Percentiles rank a stretch among this genome's conserved stretches.
phyloP scores from a whole-genome alignment of 2,113 vertebrate species.

The Ageneiosus marmoratus region DNA sequence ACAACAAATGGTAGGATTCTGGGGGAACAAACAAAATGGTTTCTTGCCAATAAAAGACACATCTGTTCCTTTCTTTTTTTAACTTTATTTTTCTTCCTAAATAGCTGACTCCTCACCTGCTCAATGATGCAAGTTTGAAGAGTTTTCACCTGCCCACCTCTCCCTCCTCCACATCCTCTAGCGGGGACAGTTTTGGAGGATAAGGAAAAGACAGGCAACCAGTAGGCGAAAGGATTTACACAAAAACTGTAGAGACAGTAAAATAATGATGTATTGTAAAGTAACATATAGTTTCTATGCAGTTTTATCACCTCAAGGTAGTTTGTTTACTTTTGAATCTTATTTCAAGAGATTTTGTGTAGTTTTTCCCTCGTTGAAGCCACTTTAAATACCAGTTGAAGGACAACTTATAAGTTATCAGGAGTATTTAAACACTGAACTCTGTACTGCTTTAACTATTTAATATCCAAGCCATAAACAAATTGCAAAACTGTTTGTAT shows the following conservation, averaged over 20 bases:
- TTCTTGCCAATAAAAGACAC: not conserved
- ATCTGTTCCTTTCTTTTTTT: not conserved
- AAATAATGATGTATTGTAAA: not conserved
- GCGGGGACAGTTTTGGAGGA: slow-evolving; percentile 1
- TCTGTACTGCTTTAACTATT: not conserved
- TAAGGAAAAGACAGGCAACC: slow-evolving; percentile 25
- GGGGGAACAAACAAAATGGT: not conserved
- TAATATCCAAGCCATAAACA: not conserved
- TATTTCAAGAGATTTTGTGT: too few species aligned
- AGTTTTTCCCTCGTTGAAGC: not conserved
- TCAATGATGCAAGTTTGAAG: slow-evolving; percentile 16
- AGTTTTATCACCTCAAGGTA: not conserved
- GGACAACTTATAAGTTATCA: not conserved
- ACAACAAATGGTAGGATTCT: not conserved
- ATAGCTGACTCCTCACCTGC: slow-evolving; percentile 13
- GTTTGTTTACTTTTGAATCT: not conserved
- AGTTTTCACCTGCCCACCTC: slow-evolving; percentile 3
- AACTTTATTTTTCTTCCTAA: slow-evolving; percentile 10
- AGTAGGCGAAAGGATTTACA: slow-evolving; percentile 19
- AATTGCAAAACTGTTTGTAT: not conserved
- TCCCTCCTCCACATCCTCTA: slow-evolving; percentile 14
- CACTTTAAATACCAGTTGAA: not conserved
- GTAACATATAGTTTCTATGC: not conserved
- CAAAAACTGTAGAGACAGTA: slow-evolving; percentile 8
- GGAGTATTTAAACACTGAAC: not conserved